These are phyloP conservation scores for Corythornis cristatus DNA, from an alignment of 2,113 vertebrate species.

Conservation along the genomic window DNA sequence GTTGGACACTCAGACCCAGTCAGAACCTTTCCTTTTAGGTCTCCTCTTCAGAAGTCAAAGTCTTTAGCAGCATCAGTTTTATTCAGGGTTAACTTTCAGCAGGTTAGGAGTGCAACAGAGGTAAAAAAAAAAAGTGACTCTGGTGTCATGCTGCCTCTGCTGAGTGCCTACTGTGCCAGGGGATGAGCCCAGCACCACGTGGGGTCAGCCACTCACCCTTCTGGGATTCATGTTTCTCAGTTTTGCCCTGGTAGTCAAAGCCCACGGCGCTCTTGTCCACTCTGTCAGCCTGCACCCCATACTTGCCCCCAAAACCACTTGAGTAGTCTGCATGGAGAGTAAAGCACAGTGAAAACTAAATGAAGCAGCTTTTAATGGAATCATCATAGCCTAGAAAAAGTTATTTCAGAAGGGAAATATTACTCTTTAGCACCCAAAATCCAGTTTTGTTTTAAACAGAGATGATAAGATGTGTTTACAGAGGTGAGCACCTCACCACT, in stretches of 20 bases:
- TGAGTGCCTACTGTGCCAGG: neutral
- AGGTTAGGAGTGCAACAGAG: neutral
- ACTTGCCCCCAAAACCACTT: slow-evolving; percentile 93
- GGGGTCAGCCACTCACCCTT: slow-evolving; percentile 79
- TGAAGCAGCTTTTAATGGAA: neutral
- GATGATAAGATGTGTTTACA: neutral
- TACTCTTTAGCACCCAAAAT: neutral
- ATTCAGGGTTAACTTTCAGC: neutral
- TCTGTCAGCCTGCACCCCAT: slow-evolving; percentile 90
- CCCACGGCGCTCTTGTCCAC: slow-evolving; percentile 95
- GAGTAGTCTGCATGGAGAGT: slow-evolving; percentile 82
- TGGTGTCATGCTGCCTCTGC: neutral
- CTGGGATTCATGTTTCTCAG: slow-evolving; percentile 92
- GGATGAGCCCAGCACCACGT: neutral
- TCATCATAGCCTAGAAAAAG: neutral
- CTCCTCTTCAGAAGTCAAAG: neutral
- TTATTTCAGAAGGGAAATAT: neutral
- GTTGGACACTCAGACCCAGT: neutral
- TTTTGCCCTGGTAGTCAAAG: slow-evolving; percentile 95
- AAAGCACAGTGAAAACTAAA: neutral
- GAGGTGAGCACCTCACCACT: neutral
- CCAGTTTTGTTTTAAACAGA: neutral
- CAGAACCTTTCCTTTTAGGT: neutral
- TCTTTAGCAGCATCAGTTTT: neutral
- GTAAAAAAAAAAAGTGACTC: neutral